A percentile compares a stretch with the other conserved stretches of the same genome.
Evolutionary conservation across 2,888 invertebrate genomes (phyloP).

Genomic region (Congeria kusceri): DNA sequence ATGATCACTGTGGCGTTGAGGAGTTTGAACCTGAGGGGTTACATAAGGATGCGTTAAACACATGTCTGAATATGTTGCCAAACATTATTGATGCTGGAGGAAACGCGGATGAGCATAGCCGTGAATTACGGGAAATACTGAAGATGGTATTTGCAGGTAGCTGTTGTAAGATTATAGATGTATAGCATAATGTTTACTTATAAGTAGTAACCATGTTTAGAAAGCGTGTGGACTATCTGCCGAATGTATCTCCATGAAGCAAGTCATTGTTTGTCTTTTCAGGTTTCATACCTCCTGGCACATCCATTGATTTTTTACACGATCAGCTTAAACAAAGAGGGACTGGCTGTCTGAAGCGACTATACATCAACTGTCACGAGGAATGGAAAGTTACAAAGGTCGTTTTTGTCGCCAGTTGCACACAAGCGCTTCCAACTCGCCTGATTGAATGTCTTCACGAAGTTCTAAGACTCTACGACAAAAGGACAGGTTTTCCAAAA

Average conservation of each 20-base stretch:
- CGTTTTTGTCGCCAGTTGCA: slow-evolving; percentile 27
- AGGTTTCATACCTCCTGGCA: background rate
- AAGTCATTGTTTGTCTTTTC: background rate
- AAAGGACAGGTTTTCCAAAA: background rate
- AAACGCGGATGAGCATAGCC: slow-evolving; percentile 1
- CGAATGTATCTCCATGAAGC: too few species aligned
- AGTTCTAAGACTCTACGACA: slow-evolving; percentile 9
- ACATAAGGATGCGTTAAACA: background rate
- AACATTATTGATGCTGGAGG: slow-evolving; percentile 27
- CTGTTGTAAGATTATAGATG: too few species aligned
- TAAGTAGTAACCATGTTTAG: too few species aligned
- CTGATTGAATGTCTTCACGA: slow-evolving; percentile 24
- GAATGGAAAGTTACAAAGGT: slow-evolving; percentile 3
- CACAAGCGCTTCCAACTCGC: slow-evolving; percentile 5
- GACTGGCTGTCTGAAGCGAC: background rate
- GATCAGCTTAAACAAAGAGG: background rate
- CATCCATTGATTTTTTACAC: background rate
- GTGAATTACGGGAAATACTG: slow-evolving; percentile 13
- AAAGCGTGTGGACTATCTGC: too few species aligned
- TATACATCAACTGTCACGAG: background rate
- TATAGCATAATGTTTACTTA: too few species aligned
- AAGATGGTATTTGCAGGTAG: slow-evolving; percentile 25
- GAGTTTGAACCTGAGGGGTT: background rate
- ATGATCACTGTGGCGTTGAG: slow-evolving; percentile 18
- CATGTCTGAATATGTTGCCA: slow-evolving; percentile 2